Evolutionary conservation across 2,113 vertebrate genomes (phyloP).

Genomic region (Bombycilla garrulus): DNA sequence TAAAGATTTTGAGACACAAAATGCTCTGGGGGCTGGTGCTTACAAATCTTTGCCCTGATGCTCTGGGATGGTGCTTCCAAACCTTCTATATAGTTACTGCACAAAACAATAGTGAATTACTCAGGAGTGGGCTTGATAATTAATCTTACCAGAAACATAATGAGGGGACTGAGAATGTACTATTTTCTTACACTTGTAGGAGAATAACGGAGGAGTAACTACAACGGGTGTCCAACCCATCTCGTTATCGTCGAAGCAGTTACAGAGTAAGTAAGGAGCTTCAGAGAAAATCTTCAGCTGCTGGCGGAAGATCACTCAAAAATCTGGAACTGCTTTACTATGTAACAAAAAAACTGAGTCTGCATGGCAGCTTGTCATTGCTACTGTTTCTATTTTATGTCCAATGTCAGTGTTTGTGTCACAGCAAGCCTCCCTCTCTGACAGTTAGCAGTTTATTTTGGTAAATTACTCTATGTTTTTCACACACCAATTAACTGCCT

Average conservation of each 20-base stretch:
- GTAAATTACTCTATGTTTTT: background rate
- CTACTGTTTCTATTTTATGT: background rate
- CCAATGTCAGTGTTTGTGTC: background rate
- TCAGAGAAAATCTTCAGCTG: background rate
- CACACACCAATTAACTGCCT: background rate
- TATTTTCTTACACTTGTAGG: background rate
- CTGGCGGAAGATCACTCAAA: background rate
- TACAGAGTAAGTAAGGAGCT: background rate
- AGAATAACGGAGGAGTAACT: background rate
- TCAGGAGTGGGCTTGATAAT: fast-evolving
- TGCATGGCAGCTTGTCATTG: background rate
- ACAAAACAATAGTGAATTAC: background rate
- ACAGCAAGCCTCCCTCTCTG: background rate
- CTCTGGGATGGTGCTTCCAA: background rate
- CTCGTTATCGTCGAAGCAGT: background rate
- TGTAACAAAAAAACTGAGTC: background rate
- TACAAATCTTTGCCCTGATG: background rate
- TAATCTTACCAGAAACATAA: background rate
- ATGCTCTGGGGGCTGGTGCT: background rate
- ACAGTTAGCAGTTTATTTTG: background rate
- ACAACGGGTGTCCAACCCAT: background rate
- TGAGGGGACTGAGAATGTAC: background rate
- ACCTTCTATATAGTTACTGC: background rate
- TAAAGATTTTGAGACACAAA: background rate
- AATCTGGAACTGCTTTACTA: background rate